These are phyloP conservation scores for Dicrurus megarhynchus DNA, from an alignment of 2,113 vertebrate genomes.

Conservation along the genomic window DNA sequence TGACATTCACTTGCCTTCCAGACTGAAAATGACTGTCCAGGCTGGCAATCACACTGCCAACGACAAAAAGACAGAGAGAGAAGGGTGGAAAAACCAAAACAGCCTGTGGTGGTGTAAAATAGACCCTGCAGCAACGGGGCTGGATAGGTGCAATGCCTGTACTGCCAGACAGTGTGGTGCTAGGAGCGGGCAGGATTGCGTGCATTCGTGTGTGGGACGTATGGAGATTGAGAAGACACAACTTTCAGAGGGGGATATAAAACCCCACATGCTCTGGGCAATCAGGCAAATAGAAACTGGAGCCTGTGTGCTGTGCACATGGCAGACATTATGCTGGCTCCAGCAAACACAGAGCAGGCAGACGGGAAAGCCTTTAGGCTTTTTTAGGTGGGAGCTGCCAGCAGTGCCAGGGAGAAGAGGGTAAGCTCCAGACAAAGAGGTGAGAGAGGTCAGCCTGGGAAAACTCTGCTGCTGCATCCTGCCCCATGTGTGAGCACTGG, in stretches of 20 bases:
- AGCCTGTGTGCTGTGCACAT: rapidly evolving
- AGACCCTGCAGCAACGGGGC: not conserved
- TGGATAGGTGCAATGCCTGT: not conserved
- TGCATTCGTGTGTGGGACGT: not conserved
- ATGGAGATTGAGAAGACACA: rapidly evolving
- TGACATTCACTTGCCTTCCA: not conserved
- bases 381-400: not conserved
- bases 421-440: not conserved
- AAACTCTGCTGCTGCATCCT: not conserved
- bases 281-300: not conserved
- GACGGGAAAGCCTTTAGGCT: not conserved
- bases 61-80: not conserved
- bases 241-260: not conserved
- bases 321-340: not conserved
- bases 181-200: rapidly evolving
- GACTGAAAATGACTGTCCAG: not conserved
- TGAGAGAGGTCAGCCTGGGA: not conserved
- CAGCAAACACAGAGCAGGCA: not conserved
- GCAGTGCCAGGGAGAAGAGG: not conserved
- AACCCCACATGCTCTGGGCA: not conserved
- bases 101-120: not conserved
- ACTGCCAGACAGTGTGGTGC: not conserved
- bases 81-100: rapidly evolving
- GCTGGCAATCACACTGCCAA: not conserved
- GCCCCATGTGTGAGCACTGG: rapidly evolving